Base-by-base conservation (phyloP, 2,888 invertebrate genomes). In the Eucera pruinosa region DNA sequence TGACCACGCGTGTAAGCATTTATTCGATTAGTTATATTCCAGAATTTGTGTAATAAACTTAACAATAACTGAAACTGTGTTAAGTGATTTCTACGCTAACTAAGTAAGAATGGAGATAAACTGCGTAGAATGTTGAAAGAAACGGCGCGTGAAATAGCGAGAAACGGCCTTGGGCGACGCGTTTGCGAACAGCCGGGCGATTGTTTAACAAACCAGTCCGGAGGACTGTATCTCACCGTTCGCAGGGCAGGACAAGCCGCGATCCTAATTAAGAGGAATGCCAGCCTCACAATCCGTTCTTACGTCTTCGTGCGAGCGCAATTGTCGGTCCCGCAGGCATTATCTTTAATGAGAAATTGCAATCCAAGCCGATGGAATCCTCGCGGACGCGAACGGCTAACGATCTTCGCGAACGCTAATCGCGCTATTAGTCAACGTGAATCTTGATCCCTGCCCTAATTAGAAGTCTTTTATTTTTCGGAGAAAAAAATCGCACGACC, bases 181-280 rank as follows among this genome's bases (percentile, higher is more conserved):
- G 64, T 55, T 64, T 62, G 39, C 43, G 25, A 15, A 43, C 47
- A 27, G 41, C 47, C 36, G 11, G 45, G 13, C 54, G 70, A 83
- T 83, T 80, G 81, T 83, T 80, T 75, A 80, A 67, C 70, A 73
- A 78, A 83, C 66, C 72, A 80, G 75, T 75, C 43, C 33, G 50
- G 48, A 57, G 55, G 43, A 66, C 33, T 65, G 60, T 78, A 72
- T 78, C 65, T 69, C 65, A 64, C 69, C 50, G 61, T 58, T 69
- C 70, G 50, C 76, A 18, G 65, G 50, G 60, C 54, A 39, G 50
- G 58, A 41, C 50, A 55, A 25, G 36, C 41, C 13, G 71, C 70
- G 73, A 76, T 78, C 77, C 83, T 84, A 84, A 84, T 84, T 84
- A 84, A 85, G 84, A 85, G 81, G 85, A 84, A 84, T 84, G 85